These are phyloP conservation scores for Corythucha ciliata DNA, from an alignment of 2,888 invertebrate species.

Conservation along the genomic window DNA sequence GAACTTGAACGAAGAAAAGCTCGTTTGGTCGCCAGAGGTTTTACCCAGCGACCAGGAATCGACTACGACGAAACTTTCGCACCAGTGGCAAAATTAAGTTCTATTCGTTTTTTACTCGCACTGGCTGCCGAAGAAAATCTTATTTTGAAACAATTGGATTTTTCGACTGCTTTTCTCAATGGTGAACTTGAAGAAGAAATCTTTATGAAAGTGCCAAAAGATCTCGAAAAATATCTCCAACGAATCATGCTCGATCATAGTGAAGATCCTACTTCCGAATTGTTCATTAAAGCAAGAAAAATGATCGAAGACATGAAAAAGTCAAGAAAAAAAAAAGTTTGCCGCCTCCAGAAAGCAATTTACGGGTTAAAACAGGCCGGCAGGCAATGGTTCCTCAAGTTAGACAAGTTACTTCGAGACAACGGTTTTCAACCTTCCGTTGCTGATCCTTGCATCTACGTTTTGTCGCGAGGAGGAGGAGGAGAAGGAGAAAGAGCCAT, in stretches of 20 bases:
- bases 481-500: too few relatives aligned
- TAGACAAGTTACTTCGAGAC: conserved; percentile 4
- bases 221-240: conserved; percentile 17
- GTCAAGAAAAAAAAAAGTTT: conserved; percentile 4
- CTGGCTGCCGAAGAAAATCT: conserved; percentile 25
- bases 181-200: conserved; percentile 35
- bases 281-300: too few relatives aligned
- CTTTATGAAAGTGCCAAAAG: conserved; percentile 32
- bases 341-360: conserved; percentile 29
- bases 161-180: conserved; percentile 36
- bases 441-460: conserved; percentile 14
- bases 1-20: conserved; percentile 18
- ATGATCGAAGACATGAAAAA: conserved; percentile 2
- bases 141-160: conserved; percentile 36
- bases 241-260: too few relatives aligned
- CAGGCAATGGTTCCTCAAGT: conserved; percentile 30
- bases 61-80: conserved; percentile 36
- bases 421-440: conserved; percentile 6
- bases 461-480: neutral
- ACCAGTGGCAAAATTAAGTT: conserved; percentile 33
- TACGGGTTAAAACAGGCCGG: conserved; percentile 32
- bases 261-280: too few relatives aligned
- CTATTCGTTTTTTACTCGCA: conserved; percentile 34
- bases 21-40: conserved; percentile 13
- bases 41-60: conserved; percentile 25